phyloP scores from a whole-genome alignment of 1,140 invertebrate species.

The Leucophenga varia region DNA sequence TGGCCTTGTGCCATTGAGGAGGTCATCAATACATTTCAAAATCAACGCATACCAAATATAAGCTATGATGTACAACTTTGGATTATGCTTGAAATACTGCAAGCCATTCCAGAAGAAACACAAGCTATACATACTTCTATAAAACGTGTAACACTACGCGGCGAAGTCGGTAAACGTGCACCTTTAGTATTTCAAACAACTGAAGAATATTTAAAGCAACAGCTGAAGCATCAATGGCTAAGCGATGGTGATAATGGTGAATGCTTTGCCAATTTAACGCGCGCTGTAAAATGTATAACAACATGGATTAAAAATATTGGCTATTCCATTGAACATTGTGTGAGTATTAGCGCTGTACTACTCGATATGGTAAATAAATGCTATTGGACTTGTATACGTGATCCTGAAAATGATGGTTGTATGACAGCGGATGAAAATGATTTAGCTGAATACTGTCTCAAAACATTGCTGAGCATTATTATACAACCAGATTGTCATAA shows the following conservation, averaged over 20 bases:
- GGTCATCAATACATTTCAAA: slow-evolving; percentile 66
- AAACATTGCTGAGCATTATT: slow-evolving; percentile 63
- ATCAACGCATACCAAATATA: slow-evolving; percentile 62
- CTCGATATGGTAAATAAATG: slow-evolving; percentile 50
- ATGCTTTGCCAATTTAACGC: slow-evolving; percentile 57
- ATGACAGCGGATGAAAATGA: slow-evolving; percentile 60
- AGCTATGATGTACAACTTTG: slow-evolving; percentile 58
- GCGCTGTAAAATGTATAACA: slow-evolving; percentile 63
- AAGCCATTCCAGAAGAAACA: slow-evolving; percentile 76
- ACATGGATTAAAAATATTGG: slow-evolving; percentile 63
- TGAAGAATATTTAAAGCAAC: slow-evolving; percentile 37
- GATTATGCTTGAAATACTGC: slow-evolving; percentile 74
- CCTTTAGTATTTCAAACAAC: slow-evolving; percentile 43
- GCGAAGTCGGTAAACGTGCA: slow-evolving; percentile 41
- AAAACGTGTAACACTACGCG: slow-evolving; percentile 37
- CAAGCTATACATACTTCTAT: slow-evolving; percentile 50
- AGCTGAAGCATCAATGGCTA: slow-evolving; percentile 37
- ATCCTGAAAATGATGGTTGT: slow-evolving; percentile 52
- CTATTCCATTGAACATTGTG: slow-evolving; percentile 56
- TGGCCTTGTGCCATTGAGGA: slow-evolving; percentile 69
- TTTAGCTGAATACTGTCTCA: slow-evolving; percentile 64
- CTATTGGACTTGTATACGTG: slow-evolving; percentile 48
- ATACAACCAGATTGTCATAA: slow-evolving; percentile 62
- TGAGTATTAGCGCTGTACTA: slow-evolving; percentile 42
- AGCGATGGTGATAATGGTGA: slow-evolving; percentile 33